Base-by-base conservation (phyloP, 2,113 vertebrate genomes). In the Caretta caretta region DNA sequence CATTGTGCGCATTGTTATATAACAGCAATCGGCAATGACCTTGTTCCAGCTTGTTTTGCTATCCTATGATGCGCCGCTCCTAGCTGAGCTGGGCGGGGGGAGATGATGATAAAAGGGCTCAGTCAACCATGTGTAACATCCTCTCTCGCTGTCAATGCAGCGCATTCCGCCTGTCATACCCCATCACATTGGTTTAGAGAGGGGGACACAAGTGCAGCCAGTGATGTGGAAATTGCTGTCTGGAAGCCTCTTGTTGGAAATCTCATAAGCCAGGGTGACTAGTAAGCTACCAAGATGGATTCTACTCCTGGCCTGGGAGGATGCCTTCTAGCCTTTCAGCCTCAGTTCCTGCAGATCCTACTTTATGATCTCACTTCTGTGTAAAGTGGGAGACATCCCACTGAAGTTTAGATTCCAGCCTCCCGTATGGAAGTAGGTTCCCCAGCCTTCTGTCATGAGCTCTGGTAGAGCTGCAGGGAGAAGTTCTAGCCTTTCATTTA, bases 191-290 rank as follows among this genome's bases (percentile, higher is more conserved):
- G 2, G 10, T 5, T 13, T 5, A 20, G 35, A 24, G 29, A 48
- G 19, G 50, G 35, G 80, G 5, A 24, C 4, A 27, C 19, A 38
- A 1, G 9, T 2, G 87, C 24, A 0, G 29, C 62, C 17, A 4
- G 17, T 0, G 0, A 75, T 83, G 20, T 38, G 51, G 16, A n/a
- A 27, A n/a, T 17, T 19, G 54, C 80, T 31, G 10, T 3, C 27
- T 25, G 35, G 69, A 27, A 65, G 7, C 54, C 48, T 46, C 35
- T 62, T 6, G n/a, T 50, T 56, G 38, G n/a, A 20, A 75, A 57
- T 5, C 25, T 10, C n/a, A 4, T 25, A 53, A 78, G 13, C 46
- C 25, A 24, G 24, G 38, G 49, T 16, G 14, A 38, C 84, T 25
- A 14, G 5, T 25, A 46, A n/a, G 25, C 42, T 14, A 6, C 42